A percentile compares a stretch with the other conserved stretches of the same genome.
Conservation (phyloP, 1,140 invertebrate genomes). For the Zaprionus africanus region DNA sequence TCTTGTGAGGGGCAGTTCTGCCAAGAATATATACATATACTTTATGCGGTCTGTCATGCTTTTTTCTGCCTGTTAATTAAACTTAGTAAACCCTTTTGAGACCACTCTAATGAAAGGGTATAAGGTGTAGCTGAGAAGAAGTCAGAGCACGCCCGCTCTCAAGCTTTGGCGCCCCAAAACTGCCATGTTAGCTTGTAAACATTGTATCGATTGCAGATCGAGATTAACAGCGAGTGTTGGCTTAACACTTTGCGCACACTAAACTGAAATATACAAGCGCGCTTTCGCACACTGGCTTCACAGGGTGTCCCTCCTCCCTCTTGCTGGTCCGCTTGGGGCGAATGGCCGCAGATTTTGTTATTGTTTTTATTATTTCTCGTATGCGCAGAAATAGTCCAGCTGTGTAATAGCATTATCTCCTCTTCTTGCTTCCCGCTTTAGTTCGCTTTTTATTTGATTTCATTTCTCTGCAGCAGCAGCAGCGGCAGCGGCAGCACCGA, state of each 20-base stretch:
- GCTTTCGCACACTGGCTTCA: not conserved
- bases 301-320: not conserved
- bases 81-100: no score
- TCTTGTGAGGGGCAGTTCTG: no score
- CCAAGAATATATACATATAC: no score
- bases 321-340: not conserved
- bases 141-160: not conserved
- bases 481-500: no score
- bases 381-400: slow-evolving; percentile 4
- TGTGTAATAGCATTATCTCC: slow-evolving; percentile 7
- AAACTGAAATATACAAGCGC: slow-evolving; percentile 1
- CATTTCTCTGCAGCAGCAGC: not conserved
- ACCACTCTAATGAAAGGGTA: no score
- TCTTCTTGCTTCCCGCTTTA: slow-evolving; percentile 1
- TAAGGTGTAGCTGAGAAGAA: no score
- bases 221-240: not conserved
- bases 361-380: slow-evolving; percentile 5
- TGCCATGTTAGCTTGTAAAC: not conserved
- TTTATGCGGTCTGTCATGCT: no score
- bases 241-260: not conserved
- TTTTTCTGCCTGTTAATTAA: no score
- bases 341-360: slow-evolving; percentile 5
- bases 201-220: not conserved
- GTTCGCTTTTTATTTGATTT: slow-evolving; percentile 7
- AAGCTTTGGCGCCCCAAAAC: not conserved